Evolutionary conservation across 2,797 vertebrate species (phyloP).

Genomic region (Mycteria americana): DNA sequence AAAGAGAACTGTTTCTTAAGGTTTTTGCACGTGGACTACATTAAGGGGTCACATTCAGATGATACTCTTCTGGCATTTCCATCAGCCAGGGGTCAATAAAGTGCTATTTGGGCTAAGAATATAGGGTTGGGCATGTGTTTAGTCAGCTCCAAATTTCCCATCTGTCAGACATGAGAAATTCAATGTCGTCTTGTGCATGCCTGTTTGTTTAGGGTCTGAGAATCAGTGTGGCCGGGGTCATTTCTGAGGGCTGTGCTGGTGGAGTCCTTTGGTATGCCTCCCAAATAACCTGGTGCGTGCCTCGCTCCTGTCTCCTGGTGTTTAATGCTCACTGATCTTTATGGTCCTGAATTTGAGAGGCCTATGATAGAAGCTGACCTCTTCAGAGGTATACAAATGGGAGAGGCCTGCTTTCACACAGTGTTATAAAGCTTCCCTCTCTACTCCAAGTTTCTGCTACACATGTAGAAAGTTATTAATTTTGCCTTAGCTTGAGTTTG

Average conservation of each 20-base stretch:
- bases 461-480: conserved; percentile 38
- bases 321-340: conserved; percentile 45
- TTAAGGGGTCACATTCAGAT: conserved; percentile 64
- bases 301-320: not conserved
- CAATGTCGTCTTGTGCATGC: conserved; percentile 28
- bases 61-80: conserved; percentile 63
- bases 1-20: conserved; percentile 27
- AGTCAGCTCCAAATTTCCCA: conserved; percentile 52
- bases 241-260: not conserved
- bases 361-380: not conserved
- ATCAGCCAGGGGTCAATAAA: conserved; percentile 59
- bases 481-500: conserved; percentile 35
- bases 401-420: not conserved
- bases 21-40: conserved; percentile 63
- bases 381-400: not conserved
- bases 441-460: conserved; percentile 12
- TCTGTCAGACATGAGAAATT: conserved; percentile 62
- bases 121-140: conserved; percentile 34
- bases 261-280: conserved; percentile 9
- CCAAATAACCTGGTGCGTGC: conserved; percentile 9
- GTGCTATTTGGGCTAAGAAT: conserved; percentile 42
- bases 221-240: conserved; percentile 43
- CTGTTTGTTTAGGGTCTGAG: conserved; percentile 28
- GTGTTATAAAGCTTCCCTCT: not conserved
- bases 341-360: not conserved